phyloP scores from a whole-genome alignment of 2,797 vertebrate genomes.

The Syngnathus acus region DNA sequence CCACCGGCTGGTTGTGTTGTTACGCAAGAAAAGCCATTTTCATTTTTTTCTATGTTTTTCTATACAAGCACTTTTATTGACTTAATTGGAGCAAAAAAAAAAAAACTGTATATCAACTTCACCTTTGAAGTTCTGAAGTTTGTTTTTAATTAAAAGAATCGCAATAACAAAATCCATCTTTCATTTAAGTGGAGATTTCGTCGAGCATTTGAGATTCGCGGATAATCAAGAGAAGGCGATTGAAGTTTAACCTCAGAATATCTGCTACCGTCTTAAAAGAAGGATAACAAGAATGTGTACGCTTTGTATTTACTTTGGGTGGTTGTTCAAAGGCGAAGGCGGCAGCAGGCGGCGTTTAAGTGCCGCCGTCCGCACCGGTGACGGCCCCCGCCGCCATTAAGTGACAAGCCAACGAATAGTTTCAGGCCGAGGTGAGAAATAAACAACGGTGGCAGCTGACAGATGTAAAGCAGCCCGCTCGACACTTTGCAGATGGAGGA shows the following conservation, averaged over 20 bases:
- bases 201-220: background rate
- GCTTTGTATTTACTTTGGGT: background rate
- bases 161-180: background rate
- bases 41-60: background rate
- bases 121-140: background rate
- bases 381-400: slow-evolving; percentile 5
- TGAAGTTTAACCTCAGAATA: background rate
- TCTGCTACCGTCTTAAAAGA: background rate
- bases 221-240: background rate
- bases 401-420: slow-evolving; percentile 22
- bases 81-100: background rate
- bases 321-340: slow-evolving; percentile 3
- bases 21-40: background rate
- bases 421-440: slow-evolving; percentile 54
- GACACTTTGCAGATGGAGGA: slow-evolving; percentile 54
- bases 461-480: slow-evolving; percentile 45
- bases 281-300: background rate
- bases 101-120: background rate
- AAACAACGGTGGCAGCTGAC: slow-evolving; percentile 62
- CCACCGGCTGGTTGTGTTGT: background rate
- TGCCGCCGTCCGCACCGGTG: background rate
- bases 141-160: background rate
- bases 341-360: background rate
- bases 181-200: background rate
- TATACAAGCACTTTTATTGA: background rate